phyloP scores from a whole-genome alignment of 2,888 invertebrate species.

The Nephrotoma appendiculata region DNA sequence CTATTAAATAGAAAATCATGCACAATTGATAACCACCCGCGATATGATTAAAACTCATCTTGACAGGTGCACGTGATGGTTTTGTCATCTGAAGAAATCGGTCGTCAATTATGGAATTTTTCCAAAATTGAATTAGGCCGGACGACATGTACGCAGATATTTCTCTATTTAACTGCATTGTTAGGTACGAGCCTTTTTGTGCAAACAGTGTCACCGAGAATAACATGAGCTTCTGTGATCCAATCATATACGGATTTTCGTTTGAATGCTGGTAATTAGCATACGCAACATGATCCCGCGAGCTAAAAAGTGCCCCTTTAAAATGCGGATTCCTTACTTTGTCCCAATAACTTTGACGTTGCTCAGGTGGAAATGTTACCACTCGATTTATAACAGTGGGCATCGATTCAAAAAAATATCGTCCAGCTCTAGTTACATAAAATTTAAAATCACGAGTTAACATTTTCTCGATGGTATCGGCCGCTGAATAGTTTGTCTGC shows the following conservation, averaged over 20 bases:
- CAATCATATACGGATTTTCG: background rate
- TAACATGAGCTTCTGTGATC: background rate
- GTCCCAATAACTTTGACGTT: background rate
- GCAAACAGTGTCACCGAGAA: background rate
- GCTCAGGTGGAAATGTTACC: background rate
- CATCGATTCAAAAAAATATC: background rate
- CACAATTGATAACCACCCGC: background rate
- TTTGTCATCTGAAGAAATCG: background rate
- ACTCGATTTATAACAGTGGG: background rate
- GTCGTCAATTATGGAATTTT: background rate
- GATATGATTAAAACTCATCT: background rate
- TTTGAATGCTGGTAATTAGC: background rate
- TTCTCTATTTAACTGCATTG: background rate
- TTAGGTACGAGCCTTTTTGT: background rate
- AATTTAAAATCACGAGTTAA: background rate
- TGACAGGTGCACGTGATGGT: background rate
- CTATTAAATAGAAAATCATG: background rate
- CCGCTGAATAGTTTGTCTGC: background rate
- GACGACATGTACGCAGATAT: background rate
- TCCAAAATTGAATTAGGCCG: background rate
- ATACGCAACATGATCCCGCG: background rate
- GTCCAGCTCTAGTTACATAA: background rate
- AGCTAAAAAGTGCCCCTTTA: background rate
- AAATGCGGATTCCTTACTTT: background rate
- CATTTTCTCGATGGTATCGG: background rate